These are phyloP conservation scores for Thera britannica DNA, from an alignment of 2,888 invertebrate species.

Conservation along the genomic window DNA sequence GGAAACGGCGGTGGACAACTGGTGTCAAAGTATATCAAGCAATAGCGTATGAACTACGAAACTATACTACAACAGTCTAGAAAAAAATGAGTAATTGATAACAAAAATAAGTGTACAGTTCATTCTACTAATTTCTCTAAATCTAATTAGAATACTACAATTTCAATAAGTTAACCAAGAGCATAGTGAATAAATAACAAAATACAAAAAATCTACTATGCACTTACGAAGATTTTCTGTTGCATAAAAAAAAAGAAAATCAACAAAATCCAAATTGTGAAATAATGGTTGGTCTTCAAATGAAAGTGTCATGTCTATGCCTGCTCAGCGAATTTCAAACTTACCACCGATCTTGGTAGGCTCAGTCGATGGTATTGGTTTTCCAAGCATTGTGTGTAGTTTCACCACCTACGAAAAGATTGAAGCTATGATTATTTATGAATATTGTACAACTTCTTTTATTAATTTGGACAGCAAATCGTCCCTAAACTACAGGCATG, in stretches of 20 bases:
- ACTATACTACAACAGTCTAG: not conserved
- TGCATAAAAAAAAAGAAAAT: not conserved
- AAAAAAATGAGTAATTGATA: not conserved
- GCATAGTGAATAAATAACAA: not conserved
- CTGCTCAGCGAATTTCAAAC: constrained; percentile 5
- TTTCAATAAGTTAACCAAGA: not conserved
- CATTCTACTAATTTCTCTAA: not conserved
- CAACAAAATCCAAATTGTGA: not conserved
- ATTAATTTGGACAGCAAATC: not conserved
- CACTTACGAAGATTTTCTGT: too few relatives aligned
- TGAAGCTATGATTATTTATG: not conserved
- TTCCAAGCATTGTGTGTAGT: constrained; percentile 97
- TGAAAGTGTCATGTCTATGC: not conserved
- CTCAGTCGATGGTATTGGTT: constrained; percentile 98
- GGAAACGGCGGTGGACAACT: too few relatives aligned
- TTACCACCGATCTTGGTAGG: constrained; percentile 91
- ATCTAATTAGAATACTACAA: not conserved
- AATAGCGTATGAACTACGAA: not conserved
- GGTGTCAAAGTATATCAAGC: not conserved
- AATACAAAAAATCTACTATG: not conserved
- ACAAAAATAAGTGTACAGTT: not conserved
- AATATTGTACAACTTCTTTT: not conserved
- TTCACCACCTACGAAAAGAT: constrained; percentile 90
- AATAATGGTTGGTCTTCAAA: not conserved
- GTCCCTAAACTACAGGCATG: too few relatives aligned